A percentile compares a stretch with the other conserved stretches of the same genome.
Conservation (phyloP, 2,888 invertebrate species). For the Scaptomyza flava region DNA sequence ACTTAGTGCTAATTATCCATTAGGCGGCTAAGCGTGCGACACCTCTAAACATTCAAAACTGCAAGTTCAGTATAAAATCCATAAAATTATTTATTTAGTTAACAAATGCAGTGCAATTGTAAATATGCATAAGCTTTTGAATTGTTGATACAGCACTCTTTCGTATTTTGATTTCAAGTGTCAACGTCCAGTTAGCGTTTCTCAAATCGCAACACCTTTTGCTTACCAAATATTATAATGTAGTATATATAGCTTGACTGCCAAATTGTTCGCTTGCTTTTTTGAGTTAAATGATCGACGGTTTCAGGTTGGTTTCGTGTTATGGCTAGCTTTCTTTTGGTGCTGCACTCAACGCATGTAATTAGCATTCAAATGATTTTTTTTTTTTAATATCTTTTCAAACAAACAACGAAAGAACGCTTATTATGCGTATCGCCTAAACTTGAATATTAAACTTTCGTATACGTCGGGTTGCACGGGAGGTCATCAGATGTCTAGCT, state of each 20-base stretch:
- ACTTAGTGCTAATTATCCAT: slow-evolving; percentile 49
- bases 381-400: not conserved
- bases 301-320: not conserved
- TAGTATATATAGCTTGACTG: not conserved
- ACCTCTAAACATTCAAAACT: slow-evolving; percentile 4
- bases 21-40: slow-evolving; percentile 18
- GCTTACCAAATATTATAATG: slow-evolving; percentile 45
- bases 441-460: slow-evolving; percentile 11
- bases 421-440: slow-evolving; percentile 14
- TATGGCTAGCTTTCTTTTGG: not conserved
- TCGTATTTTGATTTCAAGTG: slow-evolving; percentile 3
- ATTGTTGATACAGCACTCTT: slow-evolving; percentile 37
- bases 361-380: slow-evolving; percentile 32
- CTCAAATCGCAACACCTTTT: not conserved
- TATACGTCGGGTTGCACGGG: not conserved
- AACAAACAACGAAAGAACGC: not conserved
- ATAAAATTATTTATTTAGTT: slow-evolving; percentile 1
- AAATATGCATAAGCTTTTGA: slow-evolving; percentile 19
- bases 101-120: not conserved
- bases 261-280: not conserved
- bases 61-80: not conserved
- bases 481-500: not conserved
- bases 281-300: not conserved
- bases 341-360: not conserved
- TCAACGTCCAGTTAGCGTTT: slow-evolving; percentile 6